Evolutionary conservation across 2,888 invertebrate species (phyloP).

Genomic region (Elaeidobius kamerunicus): DNA sequence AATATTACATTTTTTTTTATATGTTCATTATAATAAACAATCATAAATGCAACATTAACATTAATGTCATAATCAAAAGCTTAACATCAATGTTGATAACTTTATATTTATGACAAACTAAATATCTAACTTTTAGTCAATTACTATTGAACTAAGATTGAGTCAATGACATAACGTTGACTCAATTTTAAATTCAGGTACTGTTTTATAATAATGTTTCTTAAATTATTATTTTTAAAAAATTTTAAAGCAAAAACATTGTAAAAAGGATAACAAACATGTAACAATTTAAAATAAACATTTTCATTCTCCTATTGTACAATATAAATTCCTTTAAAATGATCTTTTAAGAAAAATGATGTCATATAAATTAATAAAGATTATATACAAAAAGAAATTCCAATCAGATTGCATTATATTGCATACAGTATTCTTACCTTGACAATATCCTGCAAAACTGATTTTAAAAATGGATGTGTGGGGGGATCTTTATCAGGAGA

Average conservation of each 20-base stretch:
- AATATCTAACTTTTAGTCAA: not conserved
- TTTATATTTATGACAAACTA: not conserved
- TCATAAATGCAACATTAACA: too few species aligned
- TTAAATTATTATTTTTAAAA: too few species aligned
- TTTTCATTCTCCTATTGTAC: not conserved
- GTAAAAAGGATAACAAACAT: not conserved
- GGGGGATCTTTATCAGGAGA: slow-evolving; percentile 19
- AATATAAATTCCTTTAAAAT: not conserved
- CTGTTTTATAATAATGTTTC: too few species aligned
- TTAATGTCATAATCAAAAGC: too few species aligned
- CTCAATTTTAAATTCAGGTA: not conserved
- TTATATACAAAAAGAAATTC: too few species aligned
- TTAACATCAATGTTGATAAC: too few species aligned
- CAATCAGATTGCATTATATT: too few species aligned
- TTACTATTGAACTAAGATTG: not conserved
- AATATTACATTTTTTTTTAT: slow-evolving; percentile 11
- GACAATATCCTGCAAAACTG: slow-evolving; percentile 30
- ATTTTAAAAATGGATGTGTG: slow-evolving; percentile 31
- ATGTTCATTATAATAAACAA: not conserved
- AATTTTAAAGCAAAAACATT: too few species aligned
- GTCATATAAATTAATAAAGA: not conserved
- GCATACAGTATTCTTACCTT: slow-evolving; percentile 27
- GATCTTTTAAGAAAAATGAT: not conserved
- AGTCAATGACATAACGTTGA: not conserved
- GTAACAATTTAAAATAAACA: not conserved